A percentile compares a stretch with the other conserved stretches of the same genome.
Conservation (phyloP, 2,797 vertebrate genomes). For the Corythornis leucogaster region DNA sequence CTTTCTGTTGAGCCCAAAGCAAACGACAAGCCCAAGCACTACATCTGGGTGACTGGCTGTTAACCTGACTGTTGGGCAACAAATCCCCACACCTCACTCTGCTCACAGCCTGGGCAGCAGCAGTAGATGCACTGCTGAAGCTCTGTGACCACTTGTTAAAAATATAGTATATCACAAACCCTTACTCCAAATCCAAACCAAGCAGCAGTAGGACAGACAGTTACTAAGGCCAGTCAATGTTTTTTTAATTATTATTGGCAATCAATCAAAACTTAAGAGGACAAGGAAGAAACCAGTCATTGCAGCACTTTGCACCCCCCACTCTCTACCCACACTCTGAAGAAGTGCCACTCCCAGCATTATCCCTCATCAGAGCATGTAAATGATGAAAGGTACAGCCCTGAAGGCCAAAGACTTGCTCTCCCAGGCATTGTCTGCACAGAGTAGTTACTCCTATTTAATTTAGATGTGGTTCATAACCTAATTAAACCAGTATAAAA, state of each 20-base stretch:
- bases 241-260: not conserved
- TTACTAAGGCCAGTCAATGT: not conserved
- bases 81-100: not conserved
- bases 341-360: accelerated
- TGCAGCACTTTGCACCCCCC: not conserved
- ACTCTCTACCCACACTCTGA: not conserved
- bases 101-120: not conserved
- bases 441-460: not conserved
- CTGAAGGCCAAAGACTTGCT: not conserved
- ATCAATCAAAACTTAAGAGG: not conserved
- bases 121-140: accelerated
- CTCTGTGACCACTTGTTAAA: not conserved
- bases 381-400: not conserved
- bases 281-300: not conserved
- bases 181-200: not conserved
- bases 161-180: not conserved
- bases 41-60: not conserved
- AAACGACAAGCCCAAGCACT: not conserved
- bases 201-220: not conserved
- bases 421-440: not conserved
- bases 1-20: not conserved
- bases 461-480: not conserved
- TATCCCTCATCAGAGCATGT: not conserved
- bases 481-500: not conserved
- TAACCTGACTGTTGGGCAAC: not conserved